Percentiles rank a stretch among this genome's conserved stretches.
These are phyloP conservation scores for Trilocha varians DNA, from an alignment of 2,888 invertebrate species.

Conservation along the genomic window DNA sequence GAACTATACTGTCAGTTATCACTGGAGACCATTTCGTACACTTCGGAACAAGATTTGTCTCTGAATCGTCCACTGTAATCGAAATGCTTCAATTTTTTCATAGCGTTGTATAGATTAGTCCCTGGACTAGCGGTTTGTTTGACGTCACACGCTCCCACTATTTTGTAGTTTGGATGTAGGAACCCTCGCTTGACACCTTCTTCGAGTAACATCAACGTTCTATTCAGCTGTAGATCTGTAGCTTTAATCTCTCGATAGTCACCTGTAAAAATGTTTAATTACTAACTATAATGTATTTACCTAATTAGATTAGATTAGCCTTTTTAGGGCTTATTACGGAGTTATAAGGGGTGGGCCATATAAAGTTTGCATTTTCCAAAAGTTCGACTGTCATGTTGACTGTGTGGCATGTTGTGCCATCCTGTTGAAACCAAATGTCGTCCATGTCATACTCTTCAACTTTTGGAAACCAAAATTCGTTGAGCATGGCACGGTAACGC, in stretches of 20 bases:
- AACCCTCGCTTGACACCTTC: constrained; percentile 6
- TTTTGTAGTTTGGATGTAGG: constrained; percentile 10
- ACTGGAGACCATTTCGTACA: background rate
- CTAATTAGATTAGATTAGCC: too few species aligned
- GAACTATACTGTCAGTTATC: background rate
- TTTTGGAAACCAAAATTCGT: too few species aligned
- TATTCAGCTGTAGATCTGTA: background rate
- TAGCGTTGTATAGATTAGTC: background rate
- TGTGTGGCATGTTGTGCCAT: too few species aligned
- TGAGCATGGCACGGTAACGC: too few species aligned
- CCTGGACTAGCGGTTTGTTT: background rate
- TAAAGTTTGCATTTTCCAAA: too few species aligned
- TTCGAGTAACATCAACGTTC: constrained; percentile 3
- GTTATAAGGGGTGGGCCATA: too few species aligned
- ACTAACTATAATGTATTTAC: too few species aligned
- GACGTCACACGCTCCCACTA: constrained; percentile 3
- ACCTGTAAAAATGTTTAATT: background rate
- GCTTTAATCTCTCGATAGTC: background rate
- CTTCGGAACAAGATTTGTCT: background rate
- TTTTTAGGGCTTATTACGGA: too few species aligned
- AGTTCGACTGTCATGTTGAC: too few species aligned
- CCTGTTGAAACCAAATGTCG: too few species aligned
- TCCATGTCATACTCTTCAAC: too few species aligned
- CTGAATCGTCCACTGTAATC: background rate
- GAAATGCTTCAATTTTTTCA: background rate